phyloP scores from a whole-genome alignment of 2,797 vertebrate genomes.

The Tiaroga cobitis region DNA sequence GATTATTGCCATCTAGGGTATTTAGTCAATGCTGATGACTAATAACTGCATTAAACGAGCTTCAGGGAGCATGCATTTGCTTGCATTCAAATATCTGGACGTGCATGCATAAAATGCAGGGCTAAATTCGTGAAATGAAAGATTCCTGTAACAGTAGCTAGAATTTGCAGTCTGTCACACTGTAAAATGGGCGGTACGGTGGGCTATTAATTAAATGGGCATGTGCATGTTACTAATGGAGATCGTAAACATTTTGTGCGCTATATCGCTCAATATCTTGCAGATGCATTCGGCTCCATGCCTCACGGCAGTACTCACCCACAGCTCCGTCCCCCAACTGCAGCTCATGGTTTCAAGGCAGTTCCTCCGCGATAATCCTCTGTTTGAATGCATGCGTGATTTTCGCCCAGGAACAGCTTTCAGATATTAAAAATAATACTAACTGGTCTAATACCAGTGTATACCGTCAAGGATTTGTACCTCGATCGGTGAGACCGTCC shows the following conservation, averaged over 20 bases:
- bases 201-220: slow-evolving; percentile 3
- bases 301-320: slow-evolving; percentile 69
- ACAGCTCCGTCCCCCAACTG: slow-evolving; percentile 81
- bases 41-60: slow-evolving; percentile 21
- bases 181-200: slow-evolving; percentile 52
- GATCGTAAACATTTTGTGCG: neutral
- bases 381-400: slow-evolving; percentile 62
- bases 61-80: neutral
- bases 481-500: slow-evolving; percentile 50
- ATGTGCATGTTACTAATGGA: slow-evolving; percentile 38
- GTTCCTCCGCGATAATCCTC: slow-evolving; percentile 63
- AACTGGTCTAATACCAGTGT: slow-evolving; percentile 32
- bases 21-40: slow-evolving; percentile 35
- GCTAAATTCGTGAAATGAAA: neutral
- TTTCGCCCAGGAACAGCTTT: slow-evolving; percentile 15
- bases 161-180: slow-evolving; percentile 7
- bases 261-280: neutral
- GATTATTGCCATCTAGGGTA: slow-evolving; percentile 49
- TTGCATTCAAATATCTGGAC: neutral
- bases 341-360: slow-evolving; percentile 71
- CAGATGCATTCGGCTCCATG: neutral
- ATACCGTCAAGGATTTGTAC: slow-evolving; percentile 50
- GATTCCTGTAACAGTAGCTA: neutral
- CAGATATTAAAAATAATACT: neutral
- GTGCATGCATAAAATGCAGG: neutral